Evolutionary conservation across 2,888 invertebrate species (phyloP), one percentile per base, ranked within the genome.

Genomic region (Tipula lateralis): DNA sequence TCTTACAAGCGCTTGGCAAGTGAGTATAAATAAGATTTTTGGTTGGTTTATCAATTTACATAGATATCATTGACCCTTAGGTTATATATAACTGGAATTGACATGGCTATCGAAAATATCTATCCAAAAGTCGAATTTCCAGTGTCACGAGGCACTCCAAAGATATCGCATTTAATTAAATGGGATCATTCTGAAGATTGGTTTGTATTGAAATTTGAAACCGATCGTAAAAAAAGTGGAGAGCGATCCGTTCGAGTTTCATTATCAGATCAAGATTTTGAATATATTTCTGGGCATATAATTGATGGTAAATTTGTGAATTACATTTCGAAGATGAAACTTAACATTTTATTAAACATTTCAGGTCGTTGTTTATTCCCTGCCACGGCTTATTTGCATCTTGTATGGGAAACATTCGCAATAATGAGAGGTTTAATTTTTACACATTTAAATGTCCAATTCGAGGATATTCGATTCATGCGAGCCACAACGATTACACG

Each of bases 121-220:
- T 97, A 96, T 89, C 95, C 96, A 0, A 89, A 91, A 30, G 91
- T 96, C 0, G 88, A 92, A 80, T 96, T 93, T 89, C 98, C 98
- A 0, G 98, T 98, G 0, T 95, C 96, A 0, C 92, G 94, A 34
- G 95, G 95, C 1, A 98, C 98, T 0, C 95, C 96, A 0, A 95
- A 95, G 93, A 91, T 98, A 82, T 93, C 96, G 0, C 94, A 96
- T 3, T 91, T 95, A 1, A 93, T 98, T n/a, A 93, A 93, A 86
- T 98, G 98, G 97, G 95, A 98, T 87, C 97, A 98, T 87, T 92
- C 92, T 19, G 93, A 94, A 85, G 93, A 94, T 85, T 95, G 95
- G 94, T 94, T 93, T 87, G 94, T 95, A 0, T 93, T 94, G 0
- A 92, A 93, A 83, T 95, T 93, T 88, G 92, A 92, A 86, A 92